phyloP scores from a whole-genome alignment of 1,140 invertebrate genomes.

The Mercenaria mercenaria region DNA sequence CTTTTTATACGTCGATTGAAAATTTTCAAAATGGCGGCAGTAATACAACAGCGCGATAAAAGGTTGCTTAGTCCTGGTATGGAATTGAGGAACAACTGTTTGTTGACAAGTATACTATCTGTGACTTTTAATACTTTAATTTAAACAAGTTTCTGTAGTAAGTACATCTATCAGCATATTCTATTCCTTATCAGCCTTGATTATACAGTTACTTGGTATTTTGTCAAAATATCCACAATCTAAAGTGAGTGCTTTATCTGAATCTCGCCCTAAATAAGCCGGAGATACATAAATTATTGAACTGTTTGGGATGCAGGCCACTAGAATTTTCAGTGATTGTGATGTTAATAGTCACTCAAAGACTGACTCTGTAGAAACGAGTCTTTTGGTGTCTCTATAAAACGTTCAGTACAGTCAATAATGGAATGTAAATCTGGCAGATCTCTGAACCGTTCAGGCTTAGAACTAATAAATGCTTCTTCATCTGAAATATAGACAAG shows the following conservation, averaged over 20 bases:
- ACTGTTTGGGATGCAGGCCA: conserved; percentile 52
- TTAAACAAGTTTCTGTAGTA: too few relatives aligned
- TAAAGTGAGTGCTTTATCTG: conserved; percentile 52
- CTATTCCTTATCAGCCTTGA: conserved; percentile 65
- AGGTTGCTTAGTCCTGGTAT: too few relatives aligned
- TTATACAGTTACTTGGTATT: conserved; percentile 16
- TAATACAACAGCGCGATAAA: too few relatives aligned
- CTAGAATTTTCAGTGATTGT: conserved; percentile 43
- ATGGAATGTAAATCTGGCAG: conserved; percentile 55
- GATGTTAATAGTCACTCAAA: conserved; percentile 59
- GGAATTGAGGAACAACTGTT: too few relatives aligned
- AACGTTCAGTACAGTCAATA: conserved; percentile 50
- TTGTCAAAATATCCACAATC: conserved; percentile 42
- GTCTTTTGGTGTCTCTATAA: conserved; percentile 48
- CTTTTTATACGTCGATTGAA: too few relatives aligned
- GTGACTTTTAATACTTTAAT: too few relatives aligned
- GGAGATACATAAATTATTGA: conserved; percentile 20
- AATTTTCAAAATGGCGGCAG: too few relatives aligned
- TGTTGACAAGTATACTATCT: too few relatives aligned
- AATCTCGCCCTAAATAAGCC: conserved; percentile 32
- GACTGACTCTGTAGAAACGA: conserved; percentile 45
- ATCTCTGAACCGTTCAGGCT: conserved; percentile 15
- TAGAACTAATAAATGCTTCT: conserved; percentile 28
- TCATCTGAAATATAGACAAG: conserved; percentile 2
- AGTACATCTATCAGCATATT: conserved; percentile 29